Conservation (phyloP, 1,140 invertebrate species). For the Drosophila quadrilineata region DNA sequence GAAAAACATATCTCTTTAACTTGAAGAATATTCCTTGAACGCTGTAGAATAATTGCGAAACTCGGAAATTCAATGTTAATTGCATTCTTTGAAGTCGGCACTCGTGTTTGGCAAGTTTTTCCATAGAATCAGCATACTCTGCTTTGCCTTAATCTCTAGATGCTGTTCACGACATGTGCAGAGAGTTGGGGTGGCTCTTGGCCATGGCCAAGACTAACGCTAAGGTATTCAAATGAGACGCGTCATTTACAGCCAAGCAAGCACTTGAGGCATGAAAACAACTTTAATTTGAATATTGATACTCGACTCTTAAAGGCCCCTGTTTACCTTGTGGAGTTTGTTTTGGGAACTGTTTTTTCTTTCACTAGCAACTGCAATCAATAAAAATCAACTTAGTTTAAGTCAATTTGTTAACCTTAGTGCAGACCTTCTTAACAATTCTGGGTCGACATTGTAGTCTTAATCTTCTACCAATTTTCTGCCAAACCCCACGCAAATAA, state of each 20-base stretch:
- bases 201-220: too few relatives aligned
- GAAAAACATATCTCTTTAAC: neutral
- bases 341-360: too few relatives aligned
- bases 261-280: constrained; percentile 22
- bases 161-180: constrained; percentile 5
- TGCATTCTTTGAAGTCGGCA: too few relatives aligned
- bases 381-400: constrained; percentile 67
- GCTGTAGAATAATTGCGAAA: neutral
- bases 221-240: constrained; percentile 54
- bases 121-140: neutral
- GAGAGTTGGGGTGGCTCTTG: neutral
- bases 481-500: neutral
- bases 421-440: constrained; percentile 16
- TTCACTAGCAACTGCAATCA: constrained; percentile 65
- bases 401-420: constrained; percentile 59
- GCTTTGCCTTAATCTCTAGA: neutral
- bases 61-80: neutral
- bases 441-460: constrained; percentile 22
- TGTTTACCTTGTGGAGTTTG: constrained; percentile 1
- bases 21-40: neutral
- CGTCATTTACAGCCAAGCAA: constrained; percentile 42
- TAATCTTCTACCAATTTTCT: constrained; percentile 20
- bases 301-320: neutral
- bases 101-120: too few relatives aligned
- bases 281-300: constrained; percentile 37